phyloP scores from a whole-genome alignment of 2,113 vertebrate genomes.

The Otocyon megalotis region DNA sequence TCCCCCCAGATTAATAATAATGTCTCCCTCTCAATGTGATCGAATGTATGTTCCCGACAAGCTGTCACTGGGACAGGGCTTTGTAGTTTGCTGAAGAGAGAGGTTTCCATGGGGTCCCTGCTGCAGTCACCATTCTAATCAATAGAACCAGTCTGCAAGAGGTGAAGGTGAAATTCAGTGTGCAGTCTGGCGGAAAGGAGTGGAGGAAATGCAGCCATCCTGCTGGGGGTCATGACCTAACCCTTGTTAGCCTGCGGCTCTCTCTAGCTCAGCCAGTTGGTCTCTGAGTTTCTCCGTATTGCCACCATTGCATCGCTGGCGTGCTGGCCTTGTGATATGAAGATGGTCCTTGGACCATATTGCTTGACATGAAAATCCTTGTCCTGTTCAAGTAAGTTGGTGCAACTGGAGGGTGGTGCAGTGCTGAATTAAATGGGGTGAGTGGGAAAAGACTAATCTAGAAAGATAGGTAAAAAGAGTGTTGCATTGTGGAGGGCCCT shows the following conservation, averaged over 20 bases:
- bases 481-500: neutral
- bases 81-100: neutral
- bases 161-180: too few species aligned
- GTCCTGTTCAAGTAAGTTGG: neutral
- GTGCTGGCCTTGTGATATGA: neutral
- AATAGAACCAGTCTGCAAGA: neutral
- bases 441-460: neutral
- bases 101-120: neutral
- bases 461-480: neutral
- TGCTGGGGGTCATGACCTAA: neutral
- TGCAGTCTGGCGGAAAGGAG: neutral
- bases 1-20: conserved; percentile 9
- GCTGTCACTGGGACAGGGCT: neutral
- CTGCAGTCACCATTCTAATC: neutral
- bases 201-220: neutral
- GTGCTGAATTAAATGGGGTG: neutral
- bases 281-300: neutral
- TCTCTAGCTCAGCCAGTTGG: neutral
- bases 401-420: neutral
- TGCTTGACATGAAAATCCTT: neutral
- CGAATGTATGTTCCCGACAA: neutral
- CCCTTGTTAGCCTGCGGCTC: neutral
- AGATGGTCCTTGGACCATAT: neutral
- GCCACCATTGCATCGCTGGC: too few species aligned
- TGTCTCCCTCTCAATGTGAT: neutral